Percentiles rank a stretch among this genome's conserved stretches.
Evolutionary conservation across 2,113 vertebrate genomes (phyloP).

Genomic region (Phaethornis superciliosus): DNA sequence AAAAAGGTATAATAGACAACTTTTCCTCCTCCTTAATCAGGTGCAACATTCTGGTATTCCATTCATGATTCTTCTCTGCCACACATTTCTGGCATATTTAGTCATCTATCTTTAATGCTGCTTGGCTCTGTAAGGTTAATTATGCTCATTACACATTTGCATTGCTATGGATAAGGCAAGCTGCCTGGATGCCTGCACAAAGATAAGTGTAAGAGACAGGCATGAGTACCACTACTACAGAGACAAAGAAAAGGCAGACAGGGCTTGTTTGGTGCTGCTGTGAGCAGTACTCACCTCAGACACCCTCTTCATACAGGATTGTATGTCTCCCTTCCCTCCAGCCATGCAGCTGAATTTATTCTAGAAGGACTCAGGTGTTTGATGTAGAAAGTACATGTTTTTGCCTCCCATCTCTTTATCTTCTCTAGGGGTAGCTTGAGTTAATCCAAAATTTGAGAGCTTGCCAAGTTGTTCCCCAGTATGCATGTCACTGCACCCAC

Average conservation of each 20-base stretch:
- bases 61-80: background rate
- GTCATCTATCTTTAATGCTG: background rate
- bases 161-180: background rate
- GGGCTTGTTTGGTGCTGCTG: background rate
- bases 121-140: background rate
- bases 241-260: background rate
- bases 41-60: background rate
- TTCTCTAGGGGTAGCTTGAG: rapidly evolving
- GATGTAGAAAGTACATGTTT: background rate
- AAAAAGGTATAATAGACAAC: background rate
- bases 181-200: background rate
- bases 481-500: background rate
- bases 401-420: background rate
- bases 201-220: background rate
- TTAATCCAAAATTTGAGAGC: background rate
- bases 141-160: rapidly evolving
- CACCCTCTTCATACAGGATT: rapidly evolving
- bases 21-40: background rate
- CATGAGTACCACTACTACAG: background rate
- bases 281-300: rapidly evolving
- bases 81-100: background rate
- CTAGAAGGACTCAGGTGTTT: background rate
- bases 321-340: background rate
- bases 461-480: background rate
- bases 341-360: rapidly evolving